phyloP scores from a whole-genome alignment of 2,797 vertebrate species.

The Percopsis omiscomaycus region DNA sequence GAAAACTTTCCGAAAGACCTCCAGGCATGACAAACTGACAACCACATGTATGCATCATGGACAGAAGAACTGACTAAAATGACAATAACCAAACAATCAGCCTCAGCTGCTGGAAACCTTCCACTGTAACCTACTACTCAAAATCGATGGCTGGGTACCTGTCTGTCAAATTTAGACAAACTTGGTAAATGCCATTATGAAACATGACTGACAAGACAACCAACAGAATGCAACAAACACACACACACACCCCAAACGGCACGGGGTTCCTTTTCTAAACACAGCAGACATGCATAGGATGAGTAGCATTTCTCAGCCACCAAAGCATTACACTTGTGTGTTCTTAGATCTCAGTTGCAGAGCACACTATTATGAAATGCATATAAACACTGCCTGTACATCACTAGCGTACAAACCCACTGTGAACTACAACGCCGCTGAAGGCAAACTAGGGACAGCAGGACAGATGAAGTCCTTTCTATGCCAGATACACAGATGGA shows the following conservation, averaged over 20 bases:
- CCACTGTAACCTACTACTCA: neutral
- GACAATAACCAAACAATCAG: neutral
- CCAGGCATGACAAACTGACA: no score
- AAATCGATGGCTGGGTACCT: neutral
- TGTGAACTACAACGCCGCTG: constrained; percentile 36
- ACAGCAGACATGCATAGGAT: neutral
- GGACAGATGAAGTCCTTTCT: constrained; percentile 26
- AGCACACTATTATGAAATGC: neutral
- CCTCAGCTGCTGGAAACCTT: neutral
- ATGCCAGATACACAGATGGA: constrained; percentile 59
- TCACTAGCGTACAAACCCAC: neutral
- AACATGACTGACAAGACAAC: neutral
- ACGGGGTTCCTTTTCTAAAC: constrained; percentile 25
- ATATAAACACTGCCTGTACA: neutral
- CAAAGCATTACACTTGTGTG: constrained; percentile 1
- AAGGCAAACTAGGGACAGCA: neutral
- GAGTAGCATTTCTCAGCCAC: constrained; percentile 27
- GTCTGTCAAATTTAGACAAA: neutral
- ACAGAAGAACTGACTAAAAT: neutral
- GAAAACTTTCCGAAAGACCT: no score
- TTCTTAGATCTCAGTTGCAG: neutral
- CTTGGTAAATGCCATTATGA: neutral
- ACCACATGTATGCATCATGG: neutral
- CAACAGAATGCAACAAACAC: neutral
- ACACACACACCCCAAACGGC: neutral